Evolutionary conservation across 2,797 vertebrate genomes (phyloP), one percentile per base, ranked within the genome.

Genomic region (Anabas testudineus): DNA sequence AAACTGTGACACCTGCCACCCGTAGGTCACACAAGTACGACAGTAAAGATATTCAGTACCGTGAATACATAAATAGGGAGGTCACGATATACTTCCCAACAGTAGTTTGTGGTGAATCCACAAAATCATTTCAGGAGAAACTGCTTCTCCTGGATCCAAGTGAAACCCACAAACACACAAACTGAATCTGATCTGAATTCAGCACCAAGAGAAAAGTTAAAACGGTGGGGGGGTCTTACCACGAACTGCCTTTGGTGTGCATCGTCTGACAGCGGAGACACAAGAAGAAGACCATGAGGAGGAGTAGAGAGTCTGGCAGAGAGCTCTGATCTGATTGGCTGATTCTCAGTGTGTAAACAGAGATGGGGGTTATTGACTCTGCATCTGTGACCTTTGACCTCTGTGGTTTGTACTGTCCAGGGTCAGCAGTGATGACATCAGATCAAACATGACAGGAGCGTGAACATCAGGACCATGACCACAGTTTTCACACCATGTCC

Each of bases 211-310:
- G 4, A 21, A 9, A 37, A 39, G 55, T 18, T 10, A 24, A 16
- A 24, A 4, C 1, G 16, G 6, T 8, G n/a, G 6, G 7, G 2
- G 14, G 14, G n/a, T 26, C 67, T 81, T 67, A 86, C 82, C 87
- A 85, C 49, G 70, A 69, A 63, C 15, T 67, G 43, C 66, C 84
- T 72, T 80, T 88, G 66, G 26, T 48, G 65, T 85, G 82, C 86
- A 86, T 88, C 3, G 41, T 85, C 13, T 37, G 2, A 6, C 22
- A 1, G 42, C 36, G 62, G 56, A 48, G 9, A 34, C 4, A 30
- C 15, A 8, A 57, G 10, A 22, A 26, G 47, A 24, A 43, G 28
- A 52, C 3, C 16, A 39, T 10, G 24, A 64, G 5, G 37, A 1
- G 12, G 1, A 45, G 37, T 36, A 26, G 30, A n/a, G 3, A 52